phyloP scores from a whole-genome alignment of 2,888 invertebrate genomes.

The Sesia bembeciformis region DNA sequence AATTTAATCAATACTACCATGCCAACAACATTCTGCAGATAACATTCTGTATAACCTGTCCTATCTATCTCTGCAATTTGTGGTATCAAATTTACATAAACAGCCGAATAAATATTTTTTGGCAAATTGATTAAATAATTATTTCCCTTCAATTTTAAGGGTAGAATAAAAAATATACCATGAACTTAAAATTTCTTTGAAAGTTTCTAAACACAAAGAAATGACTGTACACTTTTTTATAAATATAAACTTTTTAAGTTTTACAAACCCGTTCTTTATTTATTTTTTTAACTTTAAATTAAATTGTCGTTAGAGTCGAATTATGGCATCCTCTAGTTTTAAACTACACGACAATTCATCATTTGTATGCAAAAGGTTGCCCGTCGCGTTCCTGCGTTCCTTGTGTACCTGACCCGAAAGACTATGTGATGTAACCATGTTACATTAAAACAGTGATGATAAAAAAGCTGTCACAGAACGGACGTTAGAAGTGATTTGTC shows the following conservation, averaged over 20 bases:
- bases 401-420: slow-evolving; percentile 35
- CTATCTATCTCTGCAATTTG: no score
- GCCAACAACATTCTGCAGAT: slow-evolving; percentile 22
- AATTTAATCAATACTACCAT: slow-evolving; percentile 43
- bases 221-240: no score
- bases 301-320: neutral
- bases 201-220: no score
- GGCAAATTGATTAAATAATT: no score
- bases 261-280: no score
- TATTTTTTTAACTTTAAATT: neutral
- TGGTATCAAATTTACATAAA: no score
- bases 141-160: no score
- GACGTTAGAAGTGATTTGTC: no score
- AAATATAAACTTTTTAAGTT: no score
- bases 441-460: slow-evolving; percentile 5
- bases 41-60: neutral
- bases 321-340: neutral
- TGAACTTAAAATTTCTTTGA: no score
- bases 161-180: no score
- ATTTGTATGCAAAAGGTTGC: neutral
- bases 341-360: neutral
- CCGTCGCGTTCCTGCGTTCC: neutral
- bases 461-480: slow-evolving; percentile 11
- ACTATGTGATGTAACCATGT: slow-evolving; percentile 22
- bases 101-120: no score